Conservation (phyloP, 2,113 vertebrate genomes). For the Chauna torquata region DNA sequence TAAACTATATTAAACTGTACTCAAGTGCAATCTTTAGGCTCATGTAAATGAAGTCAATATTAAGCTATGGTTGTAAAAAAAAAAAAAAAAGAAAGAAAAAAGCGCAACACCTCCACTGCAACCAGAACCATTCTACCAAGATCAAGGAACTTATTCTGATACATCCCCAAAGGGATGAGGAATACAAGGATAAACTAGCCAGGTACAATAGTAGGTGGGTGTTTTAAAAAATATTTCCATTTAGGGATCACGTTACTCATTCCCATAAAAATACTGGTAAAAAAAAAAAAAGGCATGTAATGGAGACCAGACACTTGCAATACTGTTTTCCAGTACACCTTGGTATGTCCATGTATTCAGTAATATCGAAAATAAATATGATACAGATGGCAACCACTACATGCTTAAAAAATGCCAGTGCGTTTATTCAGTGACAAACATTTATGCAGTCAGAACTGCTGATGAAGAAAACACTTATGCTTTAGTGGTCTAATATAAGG, state of each 20-base stretch:
- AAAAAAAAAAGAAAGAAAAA: background rate
- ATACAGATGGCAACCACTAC: background rate
- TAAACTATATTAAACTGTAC: background rate
- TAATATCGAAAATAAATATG: background rate
- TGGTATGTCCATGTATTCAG: background rate
- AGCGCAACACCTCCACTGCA: background rate
- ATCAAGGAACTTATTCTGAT: background rate
- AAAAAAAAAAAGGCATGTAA: rapidly evolving
- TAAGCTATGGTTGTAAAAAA: background rate
- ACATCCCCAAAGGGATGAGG: background rate
- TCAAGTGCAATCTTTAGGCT: background rate
- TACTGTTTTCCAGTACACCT: background rate
- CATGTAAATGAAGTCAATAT: background rate
- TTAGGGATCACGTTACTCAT: background rate
- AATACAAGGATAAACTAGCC: background rate
- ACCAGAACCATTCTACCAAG: background rate
- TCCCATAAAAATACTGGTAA: background rate
- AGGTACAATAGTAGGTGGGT: rapidly evolving
- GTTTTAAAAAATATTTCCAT: background rate
- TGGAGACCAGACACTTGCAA: background rate
- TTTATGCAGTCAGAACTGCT: background rate
- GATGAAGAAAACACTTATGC: background rate
- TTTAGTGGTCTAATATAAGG: background rate
- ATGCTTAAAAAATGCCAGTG: background rate
- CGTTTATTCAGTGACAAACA: background rate